Conservation (phyloP, 2,888 invertebrate species). For the Tenthredo mesomela region DNA sequence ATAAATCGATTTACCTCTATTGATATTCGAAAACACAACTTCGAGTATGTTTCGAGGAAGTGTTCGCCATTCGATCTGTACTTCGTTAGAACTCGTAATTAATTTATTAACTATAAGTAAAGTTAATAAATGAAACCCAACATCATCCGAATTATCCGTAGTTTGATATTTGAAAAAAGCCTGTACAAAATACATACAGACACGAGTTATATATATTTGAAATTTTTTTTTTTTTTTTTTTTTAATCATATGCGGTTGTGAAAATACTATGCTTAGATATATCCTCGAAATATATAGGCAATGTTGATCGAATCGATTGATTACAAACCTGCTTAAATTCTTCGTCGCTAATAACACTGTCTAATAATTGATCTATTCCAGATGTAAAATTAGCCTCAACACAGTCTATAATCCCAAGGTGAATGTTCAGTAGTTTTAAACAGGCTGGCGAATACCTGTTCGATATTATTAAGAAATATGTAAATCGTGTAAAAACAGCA, state of each 20-base stretch:
- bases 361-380: slow-evolving; percentile 61
- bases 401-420: slow-evolving; percentile 59
- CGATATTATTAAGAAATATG: neutral
- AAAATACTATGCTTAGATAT: no score
- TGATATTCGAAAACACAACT: slow-evolving; percentile 62
- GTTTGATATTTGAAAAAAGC: slow-evolving; percentile 65
- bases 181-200: slow-evolving; percentile 61
- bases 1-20: slow-evolving; percentile 43
- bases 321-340: slow-evolving; percentile 63
- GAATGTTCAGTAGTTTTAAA: slow-evolving; percentile 53
- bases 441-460: slow-evolving; percentile 57
- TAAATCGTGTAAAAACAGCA: neutral
- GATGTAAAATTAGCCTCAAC: slow-evolving; percentile 60
- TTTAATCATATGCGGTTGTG: no score
- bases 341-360: slow-evolving; percentile 59
- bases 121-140: slow-evolving; percentile 69
- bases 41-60: slow-evolving; percentile 65
- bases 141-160: slow-evolving; percentile 55
- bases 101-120: slow-evolving; percentile 67
- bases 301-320: slow-evolving; percentile 22
- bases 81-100: slow-evolving; percentile 31
- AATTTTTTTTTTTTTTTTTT: neutral
- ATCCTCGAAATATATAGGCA: no score
- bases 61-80: slow-evolving; percentile 48
- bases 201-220: neutral